Evolutionary conservation across 2,113 vertebrate species (phyloP).

Genomic region (Lucifuga dentata): DNA sequence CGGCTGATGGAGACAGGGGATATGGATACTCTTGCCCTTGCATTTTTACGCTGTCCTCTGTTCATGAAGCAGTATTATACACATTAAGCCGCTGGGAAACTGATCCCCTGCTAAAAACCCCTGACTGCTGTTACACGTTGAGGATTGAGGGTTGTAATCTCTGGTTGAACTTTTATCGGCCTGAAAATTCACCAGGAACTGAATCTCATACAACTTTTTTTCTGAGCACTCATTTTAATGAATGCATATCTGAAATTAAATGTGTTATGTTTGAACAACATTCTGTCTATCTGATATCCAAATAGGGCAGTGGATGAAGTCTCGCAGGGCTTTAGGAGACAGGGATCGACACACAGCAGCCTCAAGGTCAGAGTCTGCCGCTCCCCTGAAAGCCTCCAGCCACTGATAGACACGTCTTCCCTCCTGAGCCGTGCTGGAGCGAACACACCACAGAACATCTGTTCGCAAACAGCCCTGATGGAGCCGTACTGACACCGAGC

Average conservation of each 20-base stretch:
- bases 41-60: conserved; percentile 64
- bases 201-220: conserved; percentile 13
- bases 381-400: conserved; percentile 75
- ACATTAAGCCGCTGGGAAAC: conserved; percentile 26
- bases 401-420: conserved; percentile 94
- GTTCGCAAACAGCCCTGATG: conserved; percentile 98
- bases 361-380: conserved; percentile 84
- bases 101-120: conserved; percentile 23
- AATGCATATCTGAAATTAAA: conserved; percentile 20
- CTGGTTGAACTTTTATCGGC: conserved; percentile 25
- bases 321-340: conserved; percentile 50
- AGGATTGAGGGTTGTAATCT: conserved; percentile 10
- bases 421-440: conserved; percentile 93
- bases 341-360: conserved; percentile 74
- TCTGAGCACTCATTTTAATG: conserved; percentile 7
- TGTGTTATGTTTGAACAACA: conserved; percentile 35
- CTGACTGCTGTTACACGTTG: conserved; percentile 23
- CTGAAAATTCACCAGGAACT: conserved; percentile 14
- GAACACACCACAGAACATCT: conserved; percentile 98
- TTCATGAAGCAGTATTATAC: conserved; percentile 29
- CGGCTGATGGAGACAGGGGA: conserved; percentile 68
- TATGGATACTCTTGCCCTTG: conserved; percentile 70
- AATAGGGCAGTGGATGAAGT: conserved; percentile 30
- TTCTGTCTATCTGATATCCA: conserved; percentile 46
- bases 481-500: conserved; percentile 93